These are phyloP conservation scores for Uropsilus gracilis DNA, from an alignment of 2,113 vertebrate species.

Conservation along the genomic window DNA sequence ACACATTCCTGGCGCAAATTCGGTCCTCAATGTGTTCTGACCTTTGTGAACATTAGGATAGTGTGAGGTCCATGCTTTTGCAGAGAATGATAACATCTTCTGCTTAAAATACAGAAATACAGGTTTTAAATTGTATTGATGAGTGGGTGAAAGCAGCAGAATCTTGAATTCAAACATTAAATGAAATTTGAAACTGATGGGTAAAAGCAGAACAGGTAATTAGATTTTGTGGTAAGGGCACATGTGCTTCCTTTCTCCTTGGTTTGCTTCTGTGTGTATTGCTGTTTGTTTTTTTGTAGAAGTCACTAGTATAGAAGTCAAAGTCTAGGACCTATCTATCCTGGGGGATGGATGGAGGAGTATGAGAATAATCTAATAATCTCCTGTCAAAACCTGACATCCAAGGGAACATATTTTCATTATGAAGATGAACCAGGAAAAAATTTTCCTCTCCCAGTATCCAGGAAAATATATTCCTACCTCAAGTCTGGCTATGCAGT, in stretches of 20 bases:
- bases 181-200: not conserved
- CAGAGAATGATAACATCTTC: not conserved
- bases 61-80: not conserved
- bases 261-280: not conserved
- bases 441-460: not conserved
- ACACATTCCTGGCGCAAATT: not conserved
- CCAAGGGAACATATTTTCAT: not conserved
- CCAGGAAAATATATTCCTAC: not conserved
- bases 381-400: not conserved
- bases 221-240: not conserved
- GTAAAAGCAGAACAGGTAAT: not conserved
- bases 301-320: not conserved
- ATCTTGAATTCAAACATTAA: not conserved
- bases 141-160: not conserved
- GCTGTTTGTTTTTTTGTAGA: not conserved
- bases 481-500: not conserved
- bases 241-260: not conserved
- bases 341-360: not conserved
- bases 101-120: not conserved
- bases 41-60: not conserved
- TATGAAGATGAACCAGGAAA: not conserved
- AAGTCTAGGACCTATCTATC: not conserved
- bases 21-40: not conserved
- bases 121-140: not conserved
- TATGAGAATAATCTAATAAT: not conserved